A percentile compares a stretch with the other conserved stretches of the same genome.
Conservation (phyloP, 2,888 invertebrate genomes). For the Lycia hirtaria region DNA sequence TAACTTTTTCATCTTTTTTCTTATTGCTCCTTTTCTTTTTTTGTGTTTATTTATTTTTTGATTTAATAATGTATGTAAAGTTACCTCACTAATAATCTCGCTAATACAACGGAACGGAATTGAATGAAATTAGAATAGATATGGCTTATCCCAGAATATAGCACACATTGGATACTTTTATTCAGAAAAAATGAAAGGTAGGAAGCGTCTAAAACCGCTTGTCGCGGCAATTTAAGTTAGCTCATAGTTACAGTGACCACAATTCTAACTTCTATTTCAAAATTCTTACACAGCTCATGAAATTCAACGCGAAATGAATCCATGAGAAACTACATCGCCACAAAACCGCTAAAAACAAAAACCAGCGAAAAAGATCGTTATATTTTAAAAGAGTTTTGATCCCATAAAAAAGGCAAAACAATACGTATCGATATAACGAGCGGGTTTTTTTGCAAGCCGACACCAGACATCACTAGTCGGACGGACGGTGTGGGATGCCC, state of each 20-base stretch:
- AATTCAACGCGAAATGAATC: background rate
- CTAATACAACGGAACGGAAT: too few relatives aligned
- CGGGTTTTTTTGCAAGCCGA: slow-evolving; percentile 23
- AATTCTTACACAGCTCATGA: background rate
- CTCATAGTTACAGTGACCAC: too few relatives aligned
- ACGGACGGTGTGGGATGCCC: slow-evolving; percentile 32
- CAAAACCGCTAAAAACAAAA: background rate
- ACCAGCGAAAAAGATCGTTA: slow-evolving; percentile 16
- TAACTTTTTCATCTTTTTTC: background rate
- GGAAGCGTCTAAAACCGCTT: too few relatives aligned
- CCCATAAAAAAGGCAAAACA: slow-evolving; percentile 26
- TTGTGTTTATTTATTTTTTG: background rate
- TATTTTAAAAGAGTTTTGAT: slow-evolving; percentile 24
- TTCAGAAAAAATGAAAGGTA: too few relatives aligned
- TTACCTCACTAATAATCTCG: too few relatives aligned
- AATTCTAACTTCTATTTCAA: too few relatives aligned
- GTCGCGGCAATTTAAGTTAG: too few relatives aligned
- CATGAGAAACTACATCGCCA: background rate
- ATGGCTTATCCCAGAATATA: too few relatives aligned
- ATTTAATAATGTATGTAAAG: too few relatives aligned
- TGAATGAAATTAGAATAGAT: too few relatives aligned
- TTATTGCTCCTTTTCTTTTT: background rate
- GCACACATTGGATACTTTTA: too few relatives aligned
- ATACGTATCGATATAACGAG: slow-evolving; percentile 32
- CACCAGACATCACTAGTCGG: slow-evolving; percentile 32